Conservation (phyloP, 2,113 vertebrate species). For the Gobio gobio region DNA sequence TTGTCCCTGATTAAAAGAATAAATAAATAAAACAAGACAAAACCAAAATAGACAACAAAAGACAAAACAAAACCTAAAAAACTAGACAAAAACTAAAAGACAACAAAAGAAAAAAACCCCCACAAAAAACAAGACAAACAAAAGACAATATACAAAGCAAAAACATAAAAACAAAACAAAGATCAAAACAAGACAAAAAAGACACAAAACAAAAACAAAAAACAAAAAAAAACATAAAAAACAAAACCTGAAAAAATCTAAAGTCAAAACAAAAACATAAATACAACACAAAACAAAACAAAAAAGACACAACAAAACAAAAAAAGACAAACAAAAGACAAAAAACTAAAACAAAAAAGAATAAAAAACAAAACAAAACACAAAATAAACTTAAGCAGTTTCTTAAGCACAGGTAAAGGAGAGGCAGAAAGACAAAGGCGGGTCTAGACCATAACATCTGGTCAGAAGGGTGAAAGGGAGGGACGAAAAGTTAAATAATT, state of each 20-base stretch:
- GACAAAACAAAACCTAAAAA: not conserved
- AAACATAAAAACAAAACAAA: not conserved
- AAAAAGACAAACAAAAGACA: not conserved
- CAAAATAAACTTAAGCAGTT: not conserved
- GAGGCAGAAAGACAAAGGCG: not conserved
- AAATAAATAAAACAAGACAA: not conserved
- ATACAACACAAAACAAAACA: not conserved
- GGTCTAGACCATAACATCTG: conserved; percentile 46
- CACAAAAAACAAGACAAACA: too few relatives aligned
- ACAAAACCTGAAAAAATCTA: not conserved
- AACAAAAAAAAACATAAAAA: not conserved
- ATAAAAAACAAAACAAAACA: not conserved
- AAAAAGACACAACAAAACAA: too few relatives aligned
- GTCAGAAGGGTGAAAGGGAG: not conserved
- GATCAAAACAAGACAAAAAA: not conserved
- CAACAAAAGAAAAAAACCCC: not conserved
- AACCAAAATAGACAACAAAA: not conserved
- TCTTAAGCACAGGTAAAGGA: not conserved
- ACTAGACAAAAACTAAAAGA: not conserved
- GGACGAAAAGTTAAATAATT: conserved; percentile 42
- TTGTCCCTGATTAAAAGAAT: too few relatives aligned
- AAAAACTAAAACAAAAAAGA: not conserved
- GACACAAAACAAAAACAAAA: not conserved
- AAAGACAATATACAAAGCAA: too few relatives aligned
- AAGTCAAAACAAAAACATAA: not conserved